Conservation (phyloP, 2,797 vertebrate genomes). For the Notolepis coatsorum region DNA sequence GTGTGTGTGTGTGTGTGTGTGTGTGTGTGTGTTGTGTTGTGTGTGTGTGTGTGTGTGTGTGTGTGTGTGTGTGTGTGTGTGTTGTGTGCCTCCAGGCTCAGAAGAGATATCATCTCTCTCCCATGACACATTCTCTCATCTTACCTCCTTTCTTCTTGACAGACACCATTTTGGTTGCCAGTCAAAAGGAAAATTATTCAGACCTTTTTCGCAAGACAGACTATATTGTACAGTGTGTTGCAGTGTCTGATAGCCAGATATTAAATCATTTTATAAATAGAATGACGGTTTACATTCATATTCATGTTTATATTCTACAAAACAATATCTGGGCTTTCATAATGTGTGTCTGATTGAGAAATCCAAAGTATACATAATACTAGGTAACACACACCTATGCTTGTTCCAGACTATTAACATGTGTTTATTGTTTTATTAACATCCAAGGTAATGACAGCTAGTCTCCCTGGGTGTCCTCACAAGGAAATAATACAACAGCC, state of each 20-base stretch:
- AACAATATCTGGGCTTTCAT: too few relatives aligned
- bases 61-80: not conserved
- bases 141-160: conserved; percentile 76
- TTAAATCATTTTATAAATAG: too few relatives aligned
- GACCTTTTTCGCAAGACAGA: conserved; percentile 51
- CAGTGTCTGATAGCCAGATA: conserved; percentile 21
- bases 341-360: too few relatives aligned
- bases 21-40: conserved; percentile 15
- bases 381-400: too few relatives aligned
- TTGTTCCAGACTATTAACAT: too few relatives aligned
- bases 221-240: conserved; percentile 53
- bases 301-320: too few relatives aligned
- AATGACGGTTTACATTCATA: too few relatives aligned
- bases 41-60: conserved; percentile 1
- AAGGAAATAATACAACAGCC: too few relatives aligned
- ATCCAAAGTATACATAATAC: too few relatives aligned
- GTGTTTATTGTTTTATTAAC: too few relatives aligned
- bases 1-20: conserved; percentile 25
- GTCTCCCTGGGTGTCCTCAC: too few relatives aligned
- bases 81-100: conserved; percentile 69
- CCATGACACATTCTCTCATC: conserved; percentile 81
- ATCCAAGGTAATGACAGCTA: too few relatives aligned
- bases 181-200: conserved; percentile 50
- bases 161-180: conserved; percentile 75
- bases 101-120: conserved; percentile 80